A percentile compares a stretch with the other conserved stretches of the same genome.
Conservation (phyloP, 2,797 vertebrate species). For the Rhinatrema bivittatum region DNA sequence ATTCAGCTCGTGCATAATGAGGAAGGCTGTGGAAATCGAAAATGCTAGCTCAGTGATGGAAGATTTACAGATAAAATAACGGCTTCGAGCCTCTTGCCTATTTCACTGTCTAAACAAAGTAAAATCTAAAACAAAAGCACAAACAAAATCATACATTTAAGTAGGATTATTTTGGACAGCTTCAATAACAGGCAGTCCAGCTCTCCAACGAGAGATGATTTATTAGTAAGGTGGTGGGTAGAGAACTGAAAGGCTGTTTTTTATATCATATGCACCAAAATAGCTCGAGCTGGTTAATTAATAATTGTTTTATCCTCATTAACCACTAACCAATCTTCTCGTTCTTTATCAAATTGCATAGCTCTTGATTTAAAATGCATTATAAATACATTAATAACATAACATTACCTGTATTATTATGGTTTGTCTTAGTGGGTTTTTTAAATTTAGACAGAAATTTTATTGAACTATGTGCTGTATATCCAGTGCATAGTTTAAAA, state of each 20-base stretch:
- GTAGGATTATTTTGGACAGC: neutral
- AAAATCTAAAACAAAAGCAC: too few species aligned
- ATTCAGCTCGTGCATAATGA: neutral
- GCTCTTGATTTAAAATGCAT: too few species aligned
- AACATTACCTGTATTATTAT: too few species aligned
- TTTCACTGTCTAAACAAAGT: neutral
- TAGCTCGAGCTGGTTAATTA: too few species aligned
- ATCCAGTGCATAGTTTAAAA: too few species aligned
- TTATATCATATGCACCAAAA: too few species aligned
- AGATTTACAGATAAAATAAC: neutral
- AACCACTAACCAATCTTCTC: too few species aligned
- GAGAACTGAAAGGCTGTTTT: neutral
- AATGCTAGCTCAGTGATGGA: neutral
- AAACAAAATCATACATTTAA: neutral
- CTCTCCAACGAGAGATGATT: neutral
- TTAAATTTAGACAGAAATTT: too few species aligned
- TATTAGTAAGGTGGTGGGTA: neutral
- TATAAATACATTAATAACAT: too few species aligned
- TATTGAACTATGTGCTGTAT: neutral
- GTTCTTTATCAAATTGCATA: too few species aligned
- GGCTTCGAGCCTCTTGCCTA: conserved; percentile 1
- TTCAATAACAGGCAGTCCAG: neutral
- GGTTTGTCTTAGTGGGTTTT: too few species aligned
- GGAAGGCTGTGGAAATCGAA: neutral
- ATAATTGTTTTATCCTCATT: too few species aligned